Conservation (phyloP, 2,888 invertebrate genomes). For the Dryobotodes eremita region DNA sequence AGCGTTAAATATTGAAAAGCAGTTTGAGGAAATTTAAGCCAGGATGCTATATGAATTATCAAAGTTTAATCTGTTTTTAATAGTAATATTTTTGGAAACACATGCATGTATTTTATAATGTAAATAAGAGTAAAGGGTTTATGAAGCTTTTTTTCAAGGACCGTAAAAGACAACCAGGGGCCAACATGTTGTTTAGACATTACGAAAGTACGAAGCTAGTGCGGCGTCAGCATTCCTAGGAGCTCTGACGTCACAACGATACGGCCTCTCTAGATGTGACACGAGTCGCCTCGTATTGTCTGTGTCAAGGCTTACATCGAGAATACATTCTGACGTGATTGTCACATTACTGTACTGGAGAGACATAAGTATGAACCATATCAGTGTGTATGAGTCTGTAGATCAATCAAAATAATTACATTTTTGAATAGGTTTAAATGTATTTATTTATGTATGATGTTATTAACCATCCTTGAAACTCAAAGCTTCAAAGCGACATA, state of each 20-base stretch:
- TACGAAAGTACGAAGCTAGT: slow-evolving; percentile 75
- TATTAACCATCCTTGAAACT: not conserved
- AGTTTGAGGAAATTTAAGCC: slow-evolving; percentile 18
- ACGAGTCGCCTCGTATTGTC: slow-evolving; percentile 9
- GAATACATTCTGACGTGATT: slow-evolving; percentile 24
- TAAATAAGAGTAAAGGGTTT: slow-evolving; percentile 10
- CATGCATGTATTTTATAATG: slow-evolving; percentile 18
- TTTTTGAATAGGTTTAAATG: too few species aligned
- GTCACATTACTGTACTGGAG: too few species aligned
- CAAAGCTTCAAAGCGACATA: not conserved
- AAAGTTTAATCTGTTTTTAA: slow-evolving; percentile 28
- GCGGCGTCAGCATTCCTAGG: slow-evolving; percentile 78
- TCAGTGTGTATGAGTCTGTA: too few species aligned
- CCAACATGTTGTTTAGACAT: slow-evolving; percentile 79
- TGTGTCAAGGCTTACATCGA: slow-evolving; percentile 14
- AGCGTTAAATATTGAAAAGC: slow-evolving; percentile 36
- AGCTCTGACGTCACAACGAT: slow-evolving; percentile 59
- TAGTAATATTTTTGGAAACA: slow-evolving; percentile 7
- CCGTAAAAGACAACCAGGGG: slow-evolving; percentile 70
- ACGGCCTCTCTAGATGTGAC: slow-evolving; percentile 62
- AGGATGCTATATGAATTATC: slow-evolving; percentile 9
- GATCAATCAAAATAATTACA: too few species aligned
- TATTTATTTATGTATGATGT: not conserved
- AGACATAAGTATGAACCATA: not conserved
- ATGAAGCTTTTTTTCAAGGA: slow-evolving; percentile 57